These are phyloP conservation scores for Zaprionus tsacasi DNA, from an alignment of 1,140 invertebrate genomes.

Conservation along the genomic window DNA sequence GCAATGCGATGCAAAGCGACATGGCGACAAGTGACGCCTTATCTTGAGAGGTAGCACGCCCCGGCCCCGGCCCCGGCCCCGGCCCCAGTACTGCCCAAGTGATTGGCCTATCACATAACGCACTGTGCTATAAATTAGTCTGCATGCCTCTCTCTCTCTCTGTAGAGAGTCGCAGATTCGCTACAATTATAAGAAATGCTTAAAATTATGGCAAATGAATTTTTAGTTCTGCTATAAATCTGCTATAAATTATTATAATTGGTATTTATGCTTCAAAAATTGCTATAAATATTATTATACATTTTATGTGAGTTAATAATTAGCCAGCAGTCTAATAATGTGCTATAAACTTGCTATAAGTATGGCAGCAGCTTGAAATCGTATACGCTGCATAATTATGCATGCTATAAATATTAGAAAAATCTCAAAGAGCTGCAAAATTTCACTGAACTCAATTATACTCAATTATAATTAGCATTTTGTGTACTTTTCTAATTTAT, in stretches of 20 bases:
- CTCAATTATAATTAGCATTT: neutral
- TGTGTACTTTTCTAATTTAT: neutral
- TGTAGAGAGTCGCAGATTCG: neutral
- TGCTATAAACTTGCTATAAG: neutral
- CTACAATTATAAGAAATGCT: neutral
- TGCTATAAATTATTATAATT: neutral
- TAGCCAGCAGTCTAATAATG: too few species aligned
- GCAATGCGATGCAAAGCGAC: constrained; percentile 41
- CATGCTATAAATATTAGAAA: too few species aligned
- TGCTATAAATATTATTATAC: too few species aligned
- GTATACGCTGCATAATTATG: too few species aligned
- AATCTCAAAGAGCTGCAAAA: too few species aligned
- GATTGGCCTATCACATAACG: constrained; percentile 44
- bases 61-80: too few species aligned
- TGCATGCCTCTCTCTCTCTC: too few species aligned
- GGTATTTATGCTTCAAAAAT: too few species aligned
- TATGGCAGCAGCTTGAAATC: too few species aligned
- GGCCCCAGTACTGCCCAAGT: constrained; percentile 67
- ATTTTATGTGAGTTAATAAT: too few species aligned
- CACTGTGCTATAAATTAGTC: neutral
- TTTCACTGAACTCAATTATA: too few species aligned
- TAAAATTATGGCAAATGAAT: too few species aligned
- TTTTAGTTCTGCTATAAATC: neutral
- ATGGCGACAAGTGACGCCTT: constrained; percentile 74
- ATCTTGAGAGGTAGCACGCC: constrained; percentile 51